These are phyloP conservation scores for Leptogaster cylindrica DNA, from an alignment of 2,888 invertebrate species.

Conservation along the genomic window DNA sequence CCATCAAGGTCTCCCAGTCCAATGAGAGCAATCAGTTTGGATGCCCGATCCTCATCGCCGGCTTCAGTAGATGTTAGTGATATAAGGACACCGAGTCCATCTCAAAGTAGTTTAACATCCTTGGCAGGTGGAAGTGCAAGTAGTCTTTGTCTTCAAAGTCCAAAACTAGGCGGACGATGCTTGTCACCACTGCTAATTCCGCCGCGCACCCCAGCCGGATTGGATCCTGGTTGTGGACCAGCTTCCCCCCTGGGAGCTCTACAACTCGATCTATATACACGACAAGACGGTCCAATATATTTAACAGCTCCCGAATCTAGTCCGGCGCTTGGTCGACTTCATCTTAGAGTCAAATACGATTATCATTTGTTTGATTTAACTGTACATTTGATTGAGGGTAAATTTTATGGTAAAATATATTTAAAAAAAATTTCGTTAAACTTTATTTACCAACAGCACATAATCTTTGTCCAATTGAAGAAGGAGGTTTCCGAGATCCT, in stretches of 20 bases:
- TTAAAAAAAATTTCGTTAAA: neutral
- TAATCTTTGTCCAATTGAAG: conserved; percentile 81
- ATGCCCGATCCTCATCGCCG: conserved; percentile 72
- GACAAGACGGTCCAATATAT: conserved; percentile 79
- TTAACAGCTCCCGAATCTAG: conserved; percentile 70
- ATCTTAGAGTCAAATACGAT: conserved; percentile 85
- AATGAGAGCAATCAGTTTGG: conserved; percentile 77
- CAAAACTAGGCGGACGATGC: conserved; percentile 65
- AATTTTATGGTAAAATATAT: neutral
- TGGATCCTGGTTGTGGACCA: conserved; percentile 58
- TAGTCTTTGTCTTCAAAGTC: conserved; percentile 54
- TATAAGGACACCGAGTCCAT: conserved; percentile 69
- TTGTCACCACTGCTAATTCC: conserved; percentile 80
- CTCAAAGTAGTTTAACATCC: conserved; percentile 76
- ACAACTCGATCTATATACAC: conserved; percentile 85
- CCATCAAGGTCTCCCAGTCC: conserved; percentile 70
- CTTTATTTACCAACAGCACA: conserved; percentile 67
- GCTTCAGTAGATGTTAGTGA: conserved; percentile 62
- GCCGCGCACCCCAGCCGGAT: conserved; percentile 66
- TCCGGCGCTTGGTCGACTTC: conserved; percentile 79
- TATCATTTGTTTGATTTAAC: conserved; percentile 88
- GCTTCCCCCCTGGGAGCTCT: conserved; percentile 78
- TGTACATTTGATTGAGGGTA: conserved; percentile 91
- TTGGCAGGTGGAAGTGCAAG: conserved; percentile 60
- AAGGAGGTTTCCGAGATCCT: conserved; percentile 88